Evolutionary conservation across 30 jellyfish, hydroid and myxozoan species (phyloP), one percentile per base, ranked within the genome.

Genomic region (Pseudorhiza aurosa): DNA sequence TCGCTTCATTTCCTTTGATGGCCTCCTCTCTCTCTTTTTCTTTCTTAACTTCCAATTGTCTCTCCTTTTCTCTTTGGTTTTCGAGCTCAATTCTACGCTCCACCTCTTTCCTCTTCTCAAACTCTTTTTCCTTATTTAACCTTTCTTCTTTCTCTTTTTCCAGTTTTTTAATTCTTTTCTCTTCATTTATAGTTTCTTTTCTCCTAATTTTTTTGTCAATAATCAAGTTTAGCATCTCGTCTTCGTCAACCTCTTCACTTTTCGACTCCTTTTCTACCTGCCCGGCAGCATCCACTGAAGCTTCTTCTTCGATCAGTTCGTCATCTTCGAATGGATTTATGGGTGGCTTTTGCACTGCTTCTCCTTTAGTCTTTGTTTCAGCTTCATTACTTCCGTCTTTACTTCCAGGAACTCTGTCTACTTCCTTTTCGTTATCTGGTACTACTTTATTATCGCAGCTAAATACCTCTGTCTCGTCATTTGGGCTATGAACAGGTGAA

Each of bases 171-270:
- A 31, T 40, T 29, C 39, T 32, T 36, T 58, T 82, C 79, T 57
- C 82, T 44, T 77, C 87, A 9, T 35, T 21, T 39, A 58, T 68
- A 64, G 73, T 67, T 28, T 47, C 84, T 19, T 85, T 75, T 64
- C 36, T 53, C 42, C 53, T 72, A 30, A 65, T 85, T 32, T 75
- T 75, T 35, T 73, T 78, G 25, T 67, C 97, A 58, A 93, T 93
- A 17, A 93, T 82, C 58, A 82, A 39, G 64, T 93, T 81, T 62
- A 93, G 74, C 96, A 82, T 82, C 45, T 93, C 99, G 59, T 93
- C 97, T 36, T 92, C 98, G 49, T 92, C 98, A 3, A 69, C 85
- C 40, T 75, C 88, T 7, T 72, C 90, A 62, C 51, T 72, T 32
- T 42, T 32, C 40, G 15, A 24, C 22, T n/a, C 42, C 44, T 33